Evolutionary conservation across 1,140 invertebrate species (phyloP).

Genomic region (Hyposmocoma kahamanoa): DNA sequence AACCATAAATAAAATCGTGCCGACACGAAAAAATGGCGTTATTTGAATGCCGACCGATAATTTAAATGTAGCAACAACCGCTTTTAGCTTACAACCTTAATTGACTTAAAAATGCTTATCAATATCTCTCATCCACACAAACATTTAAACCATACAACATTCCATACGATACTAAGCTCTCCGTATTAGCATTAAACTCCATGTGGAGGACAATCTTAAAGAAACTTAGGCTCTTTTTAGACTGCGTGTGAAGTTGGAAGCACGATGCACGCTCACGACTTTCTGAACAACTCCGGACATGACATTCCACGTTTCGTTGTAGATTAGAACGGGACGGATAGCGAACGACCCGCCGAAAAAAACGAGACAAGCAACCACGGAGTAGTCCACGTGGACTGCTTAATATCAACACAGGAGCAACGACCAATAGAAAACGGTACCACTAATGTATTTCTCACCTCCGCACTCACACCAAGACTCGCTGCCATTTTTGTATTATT

Average conservation of each 20-base stretch:
- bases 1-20: constrained; percentile 69
- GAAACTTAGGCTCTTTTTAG: constrained; percentile 21
- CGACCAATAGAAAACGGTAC: constrained; percentile 72
- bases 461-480: constrained; percentile 66
- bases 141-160: constrained; percentile 22
- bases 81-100: constrained; percentile 73
- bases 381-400: constrained; percentile 71
- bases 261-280: constrained; percentile 74
- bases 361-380: constrained; percentile 63
- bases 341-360: constrained; percentile 58
- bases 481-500: constrained; percentile 48
- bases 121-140: constrained; percentile 38
- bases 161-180: background rate
- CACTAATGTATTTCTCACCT: constrained; percentile 73
- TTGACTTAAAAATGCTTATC: constrained; percentile 74
- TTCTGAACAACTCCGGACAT: constrained; percentile 73
- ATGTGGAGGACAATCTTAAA: background rate
- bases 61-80: constrained; percentile 74
- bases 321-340: constrained; percentile 70
- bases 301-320: constrained; percentile 73
- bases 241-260: constrained; percentile 49
- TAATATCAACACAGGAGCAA: constrained; percentile 71
- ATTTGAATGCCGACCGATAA: constrained; percentile 71
- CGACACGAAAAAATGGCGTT: constrained; percentile 71
- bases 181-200: no score